A percentile compares a stretch with the other conserved stretches of the same genome.
These are phyloP conservation scores for Pseudopleuronectes americanus DNA, from an alignment of 2,797 vertebrate species.

Conservation along the genomic window DNA sequence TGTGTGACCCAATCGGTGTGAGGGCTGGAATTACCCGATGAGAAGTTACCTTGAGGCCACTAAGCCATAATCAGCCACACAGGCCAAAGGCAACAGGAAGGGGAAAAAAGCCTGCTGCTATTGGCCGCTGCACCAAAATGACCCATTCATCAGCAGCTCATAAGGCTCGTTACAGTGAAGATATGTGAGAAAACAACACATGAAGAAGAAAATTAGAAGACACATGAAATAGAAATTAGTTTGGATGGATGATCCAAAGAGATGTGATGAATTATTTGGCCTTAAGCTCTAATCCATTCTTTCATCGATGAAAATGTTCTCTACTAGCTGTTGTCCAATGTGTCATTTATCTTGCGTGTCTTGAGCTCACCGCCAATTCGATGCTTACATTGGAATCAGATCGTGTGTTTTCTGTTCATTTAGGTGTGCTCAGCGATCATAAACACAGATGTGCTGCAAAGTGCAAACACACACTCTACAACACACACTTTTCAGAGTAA, in stretches of 20 bases:
- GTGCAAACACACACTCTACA: slow-evolving; percentile 22
- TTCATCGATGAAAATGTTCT: not conserved
- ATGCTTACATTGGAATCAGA: slow-evolving; percentile 47
- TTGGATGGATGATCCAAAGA: slow-evolving; percentile 8
- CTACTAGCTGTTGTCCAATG: slow-evolving; percentile 6
- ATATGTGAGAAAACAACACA: slow-evolving; percentile 13
- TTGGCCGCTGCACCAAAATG: slow-evolving; percentile 5
- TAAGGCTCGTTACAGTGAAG: not conserved
- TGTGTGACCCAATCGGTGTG: slow-evolving; percentile 2
- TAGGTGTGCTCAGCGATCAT: slow-evolving; percentile 34
- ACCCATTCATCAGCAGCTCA: slow-evolving; percentile 15
- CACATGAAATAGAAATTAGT: slow-evolving; percentile 1
- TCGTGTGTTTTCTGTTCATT: slow-evolving; percentile 48
- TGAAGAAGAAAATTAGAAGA: slow-evolving; percentile 1
- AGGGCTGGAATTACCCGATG: not conserved
- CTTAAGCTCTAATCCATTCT: slow-evolving; percentile 19
- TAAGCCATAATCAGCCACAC: slow-evolving; percentile 13
- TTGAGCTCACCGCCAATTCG: slow-evolving; percentile 6
- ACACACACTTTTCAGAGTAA: slow-evolving; percentile 28
- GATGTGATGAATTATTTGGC: slow-evolving; percentile 12
- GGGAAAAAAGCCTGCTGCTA: not conserved
- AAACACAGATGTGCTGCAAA: slow-evolving; percentile 45
- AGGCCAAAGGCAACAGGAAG: not conserved
- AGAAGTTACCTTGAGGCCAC: not conserved
- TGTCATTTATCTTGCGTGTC: slow-evolving; percentile 34